A percentile compares a stretch with the other conserved stretches of the same genome.
phyloP scores from a whole-genome alignment of 2,888 invertebrate species.

The Hypomecis punctinalis region DNA sequence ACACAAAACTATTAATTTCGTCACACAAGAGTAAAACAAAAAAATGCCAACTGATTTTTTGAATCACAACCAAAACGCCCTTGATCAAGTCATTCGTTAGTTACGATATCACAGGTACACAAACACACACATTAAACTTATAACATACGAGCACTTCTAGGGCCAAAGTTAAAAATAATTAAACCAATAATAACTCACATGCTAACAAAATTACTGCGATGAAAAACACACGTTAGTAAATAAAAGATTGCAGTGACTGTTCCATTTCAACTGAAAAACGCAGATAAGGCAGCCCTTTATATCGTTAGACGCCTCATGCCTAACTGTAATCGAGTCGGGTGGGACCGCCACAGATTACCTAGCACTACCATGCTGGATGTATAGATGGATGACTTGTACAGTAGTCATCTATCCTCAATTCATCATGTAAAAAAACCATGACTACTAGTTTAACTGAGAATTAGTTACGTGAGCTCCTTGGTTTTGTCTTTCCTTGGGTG shows the following conservation, averaged over 20 bases:
- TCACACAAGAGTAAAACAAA: no score
- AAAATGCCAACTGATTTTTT: no score
- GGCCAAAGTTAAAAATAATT: not conserved
- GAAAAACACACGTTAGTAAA: conserved; percentile 9
- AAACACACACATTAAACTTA: no score
- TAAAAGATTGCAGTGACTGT: conserved; percentile 25
- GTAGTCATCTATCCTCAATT: conserved; percentile 17
- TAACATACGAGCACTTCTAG: no score
- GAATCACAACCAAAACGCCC: no score
- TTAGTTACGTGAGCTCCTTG: not conserved
- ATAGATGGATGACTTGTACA: conserved; percentile 1
- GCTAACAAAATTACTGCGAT: conserved; percentile 3
- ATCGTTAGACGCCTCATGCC: conserved; percentile 48
- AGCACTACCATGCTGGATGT: not conserved
- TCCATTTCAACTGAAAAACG: conserved; percentile 55
- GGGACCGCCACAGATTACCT: conserved; percentile 19
- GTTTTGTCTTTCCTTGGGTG: not conserved
- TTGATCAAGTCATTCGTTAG: no score
- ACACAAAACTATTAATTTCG: no score
- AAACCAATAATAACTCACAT: conserved; percentile 18
- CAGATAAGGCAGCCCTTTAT: conserved; percentile 57
- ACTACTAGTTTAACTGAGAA: no score
- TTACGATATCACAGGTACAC: no score
- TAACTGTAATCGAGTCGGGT: conserved; percentile 46
- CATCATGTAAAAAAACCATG: conserved; percentile 1